phyloP scores from a whole-genome alignment of 1,140 invertebrate genomes.

The Maniola jurtina region DNA sequence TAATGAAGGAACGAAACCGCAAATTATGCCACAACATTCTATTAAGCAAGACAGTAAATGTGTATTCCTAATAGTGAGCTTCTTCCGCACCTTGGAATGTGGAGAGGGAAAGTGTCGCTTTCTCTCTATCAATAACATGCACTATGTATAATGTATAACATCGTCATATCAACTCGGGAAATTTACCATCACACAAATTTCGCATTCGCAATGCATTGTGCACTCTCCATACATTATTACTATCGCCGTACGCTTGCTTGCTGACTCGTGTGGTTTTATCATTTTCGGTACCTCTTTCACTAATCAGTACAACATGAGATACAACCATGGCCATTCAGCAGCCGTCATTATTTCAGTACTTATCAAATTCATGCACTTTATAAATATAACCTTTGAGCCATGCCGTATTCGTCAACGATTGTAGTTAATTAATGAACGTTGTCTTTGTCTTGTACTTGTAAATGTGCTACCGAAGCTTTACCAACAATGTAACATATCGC shows the following conservation, averaged over 20 bases:
- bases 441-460: constrained; percentile 10
- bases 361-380: constrained; percentile 21
- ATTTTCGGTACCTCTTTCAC: constrained; percentile 45
- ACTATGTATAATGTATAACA: constrained; percentile 6
- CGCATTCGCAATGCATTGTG: constrained; percentile 69
- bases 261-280: constrained; percentile 55
- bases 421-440: constrained; percentile 6
- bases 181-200: constrained; percentile 36
- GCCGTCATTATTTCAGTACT: constrained; percentile 17
- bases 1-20: constrained; percentile 42
- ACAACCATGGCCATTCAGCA: constrained; percentile 6
- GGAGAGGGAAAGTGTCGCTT: constrained; percentile 54
- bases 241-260: constrained; percentile 67
- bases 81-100: constrained; percentile 49
- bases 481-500: background rate
- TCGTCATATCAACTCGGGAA: constrained; percentile 32
- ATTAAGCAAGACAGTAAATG: constrained; percentile 46
- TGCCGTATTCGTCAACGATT: background rate
- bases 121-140: constrained; percentile 39
- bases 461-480: constrained; percentile 1
- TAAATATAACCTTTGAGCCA: constrained; percentile 1
- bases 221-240: constrained; percentile 51
- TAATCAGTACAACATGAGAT: constrained; percentile 19
- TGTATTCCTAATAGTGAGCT: constrained; percentile 39
- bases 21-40: constrained; percentile 50